These are phyloP conservation scores for Astropecten irregularis DNA, from an alignment of 53 echinoderm and acorn worm genomes.

Conservation along the genomic window DNA sequence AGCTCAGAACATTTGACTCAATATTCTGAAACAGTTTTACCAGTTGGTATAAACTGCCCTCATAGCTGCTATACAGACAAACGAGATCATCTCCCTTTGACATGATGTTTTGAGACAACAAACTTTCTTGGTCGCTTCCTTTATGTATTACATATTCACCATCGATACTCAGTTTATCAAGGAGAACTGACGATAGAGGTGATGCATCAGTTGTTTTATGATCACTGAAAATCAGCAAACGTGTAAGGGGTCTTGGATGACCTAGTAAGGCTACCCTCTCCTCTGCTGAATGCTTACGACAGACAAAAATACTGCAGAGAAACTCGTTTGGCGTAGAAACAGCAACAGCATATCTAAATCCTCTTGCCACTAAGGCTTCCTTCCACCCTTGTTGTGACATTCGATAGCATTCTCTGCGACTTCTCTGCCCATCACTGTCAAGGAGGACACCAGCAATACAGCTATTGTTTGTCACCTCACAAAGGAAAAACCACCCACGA, in stretches of 20 bases:
- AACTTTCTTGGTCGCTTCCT: neutral
- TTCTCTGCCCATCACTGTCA: neutral
- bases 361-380: conserved; percentile 41
- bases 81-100: neutral
- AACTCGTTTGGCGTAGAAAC: conserved; percentile 69
- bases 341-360: conserved; percentile 67
- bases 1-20: neutral
- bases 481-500: conserved; percentile 72
- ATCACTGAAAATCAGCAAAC: neutral
- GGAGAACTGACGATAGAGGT: neutral
- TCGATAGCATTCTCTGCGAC: conserved; percentile 67
- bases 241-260: neutral
- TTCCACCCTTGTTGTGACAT: conserved; percentile 60
- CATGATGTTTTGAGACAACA: neutral
- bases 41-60: neutral
- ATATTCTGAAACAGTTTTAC: neutral
- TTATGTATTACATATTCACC: neutral
- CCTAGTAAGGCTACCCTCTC: neutral
- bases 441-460: neutral
- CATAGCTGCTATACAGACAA: neutral
- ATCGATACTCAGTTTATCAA: neutral
- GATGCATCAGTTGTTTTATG: neutral
- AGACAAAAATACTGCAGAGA: conserved; percentile 73
- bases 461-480: conserved; percentile 50
- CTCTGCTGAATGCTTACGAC: conserved; percentile 49